These are phyloP conservation scores for Drosophila mulleri DNA, from an alignment of 2,888 invertebrate genomes.

Conservation along the genomic window DNA sequence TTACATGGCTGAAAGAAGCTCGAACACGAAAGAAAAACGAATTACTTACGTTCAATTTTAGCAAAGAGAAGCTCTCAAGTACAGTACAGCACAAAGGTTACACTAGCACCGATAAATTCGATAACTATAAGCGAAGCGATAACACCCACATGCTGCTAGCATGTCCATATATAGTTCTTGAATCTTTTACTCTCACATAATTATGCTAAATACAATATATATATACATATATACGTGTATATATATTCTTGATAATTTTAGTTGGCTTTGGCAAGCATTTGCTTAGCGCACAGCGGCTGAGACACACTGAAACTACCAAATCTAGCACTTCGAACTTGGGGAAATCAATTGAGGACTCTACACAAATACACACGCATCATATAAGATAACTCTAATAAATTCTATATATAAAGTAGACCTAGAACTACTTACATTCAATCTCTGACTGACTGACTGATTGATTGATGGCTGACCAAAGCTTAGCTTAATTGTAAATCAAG, in stretches of 20 bases:
- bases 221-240: slow-evolving; percentile 6
- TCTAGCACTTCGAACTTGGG: slow-evolving; percentile 31
- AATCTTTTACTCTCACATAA: slow-evolving; percentile 18
- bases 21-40: slow-evolving; percentile 11
- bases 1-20: slow-evolving; percentile 24
- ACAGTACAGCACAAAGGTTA: slow-evolving; percentile 35
- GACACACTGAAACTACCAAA: slow-evolving; percentile 20
- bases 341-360: slow-evolving; percentile 10
- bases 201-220: neutral
- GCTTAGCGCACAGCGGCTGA: slow-evolving; percentile 68
- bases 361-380: neutral
- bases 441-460: neutral
- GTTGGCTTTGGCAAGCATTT: slow-evolving; percentile 50
- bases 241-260: slow-evolving; percentile 38
- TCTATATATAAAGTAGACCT: neutral
- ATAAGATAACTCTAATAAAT: neutral
- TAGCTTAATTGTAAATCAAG: neutral
- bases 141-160: slow-evolving; percentile 47
- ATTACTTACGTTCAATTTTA: slow-evolving; percentile 9
- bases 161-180: slow-evolving; percentile 26
- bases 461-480: neutral
- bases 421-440: neutral
- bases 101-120: slow-evolving; percentile 40
- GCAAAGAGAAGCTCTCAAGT: slow-evolving; percentile 18
- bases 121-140: slow-evolving; percentile 38